Evolutionary conservation across 2,113 vertebrate genomes (phyloP), one percentile per base, ranked within the genome.

Genomic region (Anoplopoma fimbria): DNA sequence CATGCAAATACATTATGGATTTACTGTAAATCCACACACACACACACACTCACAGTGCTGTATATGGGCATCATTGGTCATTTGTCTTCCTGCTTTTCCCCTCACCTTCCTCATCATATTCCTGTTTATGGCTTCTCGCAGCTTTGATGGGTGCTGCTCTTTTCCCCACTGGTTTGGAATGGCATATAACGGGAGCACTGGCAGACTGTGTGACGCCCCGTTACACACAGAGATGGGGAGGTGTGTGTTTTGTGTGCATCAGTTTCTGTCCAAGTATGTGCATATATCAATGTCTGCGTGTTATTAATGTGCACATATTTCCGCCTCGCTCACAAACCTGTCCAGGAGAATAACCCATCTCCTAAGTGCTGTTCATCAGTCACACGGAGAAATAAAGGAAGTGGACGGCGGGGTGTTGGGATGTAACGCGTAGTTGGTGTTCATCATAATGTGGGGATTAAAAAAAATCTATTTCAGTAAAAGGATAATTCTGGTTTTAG

Each of bases 231-330:
- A 68, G 63, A 77, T 45, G 45, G 17, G 19, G 45, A 49, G 33
- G 21, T 19, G 23, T 69, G 62, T 63, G 49, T 53, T 17, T 15
- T 62, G 60, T 65, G 45, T 42, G 77, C 62, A 17, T 29, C 14
- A 42, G 49, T 57, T 25, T 49, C 69, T 29, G 7, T 74, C 40
- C 4, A 17, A 42, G 68, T 40, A 7, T 70, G 81, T 72, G 68
- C 1, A 2, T 25, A 61, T 40, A 64, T 72, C 57, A 40, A 70
- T 45, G 57, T 57, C 69, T 42, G n/a, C 23, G 29, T 79, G 68
- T 80, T 82, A 86, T 82, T 72, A 81, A 91, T 88, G 85, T 38
- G 62, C 67, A 60, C 82, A 75, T 85, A 81, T 77, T 72, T 87
- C 78, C 73, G 64, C 45, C 75, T 64, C 63, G 31, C 68, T 81